Evolutionary conservation across 2,888 invertebrate genomes (phyloP).

Genomic region (Hyalella azteca): DNA sequence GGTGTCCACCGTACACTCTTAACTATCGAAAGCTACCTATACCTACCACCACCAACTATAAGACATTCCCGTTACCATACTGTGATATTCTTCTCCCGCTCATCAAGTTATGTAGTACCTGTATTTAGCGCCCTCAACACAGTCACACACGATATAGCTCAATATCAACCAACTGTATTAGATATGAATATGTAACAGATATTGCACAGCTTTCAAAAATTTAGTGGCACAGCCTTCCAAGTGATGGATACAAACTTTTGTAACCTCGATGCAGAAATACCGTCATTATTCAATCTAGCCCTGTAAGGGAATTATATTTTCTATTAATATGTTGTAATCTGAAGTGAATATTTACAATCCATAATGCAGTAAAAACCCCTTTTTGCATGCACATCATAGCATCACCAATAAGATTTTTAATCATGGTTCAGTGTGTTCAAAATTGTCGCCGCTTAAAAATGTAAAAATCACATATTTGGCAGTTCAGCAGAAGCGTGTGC

Average conservation of each 20-base stretch:
- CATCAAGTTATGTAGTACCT: no score
- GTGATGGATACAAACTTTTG: constrained; percentile 31
- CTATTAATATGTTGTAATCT: constrained; percentile 3
- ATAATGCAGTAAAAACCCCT: constrained; percentile 4
- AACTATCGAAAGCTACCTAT: background rate
- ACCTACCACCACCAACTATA: constrained; percentile 3
- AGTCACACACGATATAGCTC: constrained; percentile 3
- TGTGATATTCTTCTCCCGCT: no score
- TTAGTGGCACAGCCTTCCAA: background rate
- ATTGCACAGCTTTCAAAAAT: constrained; percentile 11
- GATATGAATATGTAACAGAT: background rate
- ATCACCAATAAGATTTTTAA: background rate
- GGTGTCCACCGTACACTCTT: constrained; percentile 2
- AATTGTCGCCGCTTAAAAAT: background rate
- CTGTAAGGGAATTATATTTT: constrained; percentile 39
- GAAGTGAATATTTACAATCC: background rate
- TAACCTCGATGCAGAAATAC: constrained; percentile 19
- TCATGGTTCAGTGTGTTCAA: constrained; percentile 26
- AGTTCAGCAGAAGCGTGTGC: background rate
- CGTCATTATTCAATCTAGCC: constrained; percentile 34
- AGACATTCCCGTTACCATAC: no score
- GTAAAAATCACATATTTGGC: background rate
- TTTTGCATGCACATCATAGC: background rate
- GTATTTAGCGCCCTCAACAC: no score
- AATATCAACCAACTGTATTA: background rate